Percentiles rank a stretch among this genome's conserved stretches.
These are phyloP conservation scores for Parapsyche elsis DNA, from an alignment of 1,140 invertebrate species.

Conservation along the genomic window DNA sequence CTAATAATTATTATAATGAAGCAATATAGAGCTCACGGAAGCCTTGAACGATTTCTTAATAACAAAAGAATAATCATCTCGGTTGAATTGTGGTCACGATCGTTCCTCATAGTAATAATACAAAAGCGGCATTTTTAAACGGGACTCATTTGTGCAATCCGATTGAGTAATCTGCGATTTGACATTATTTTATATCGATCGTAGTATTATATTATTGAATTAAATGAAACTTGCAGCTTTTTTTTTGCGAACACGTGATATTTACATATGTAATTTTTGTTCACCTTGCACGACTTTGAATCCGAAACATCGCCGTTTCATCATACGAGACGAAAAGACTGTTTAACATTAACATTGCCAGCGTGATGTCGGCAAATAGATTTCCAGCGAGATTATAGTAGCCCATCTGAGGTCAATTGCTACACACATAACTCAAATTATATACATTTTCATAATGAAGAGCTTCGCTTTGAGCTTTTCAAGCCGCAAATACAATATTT, in stretches of 20 bases:
- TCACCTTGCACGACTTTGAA: slow-evolving; percentile 20
- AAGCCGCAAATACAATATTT: no score
- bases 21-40: neutral
- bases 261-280: slow-evolving; percentile 19
- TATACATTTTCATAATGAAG: no score
- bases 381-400: neutral
- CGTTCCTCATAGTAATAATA: neutral
- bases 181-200: no score
- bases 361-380: neutral
- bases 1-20: neutral
- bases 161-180: no score
- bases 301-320: slow-evolving; percentile 7
- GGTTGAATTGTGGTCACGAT: slow-evolving; percentile 6
- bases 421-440: no score
- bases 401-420: neutral
- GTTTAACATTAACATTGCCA: neutral
- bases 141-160: no score
- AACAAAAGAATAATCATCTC: neutral
- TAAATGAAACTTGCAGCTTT: no score
- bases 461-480: no score
- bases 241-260: neutral
- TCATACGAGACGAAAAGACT: neutral
- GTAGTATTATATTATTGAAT: no score
- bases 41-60: neutral
- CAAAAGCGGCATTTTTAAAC: no score